phyloP scores from a whole-genome alignment of 2,888 invertebrate genomes.

The Scrobipalpa atriplicella region DNA sequence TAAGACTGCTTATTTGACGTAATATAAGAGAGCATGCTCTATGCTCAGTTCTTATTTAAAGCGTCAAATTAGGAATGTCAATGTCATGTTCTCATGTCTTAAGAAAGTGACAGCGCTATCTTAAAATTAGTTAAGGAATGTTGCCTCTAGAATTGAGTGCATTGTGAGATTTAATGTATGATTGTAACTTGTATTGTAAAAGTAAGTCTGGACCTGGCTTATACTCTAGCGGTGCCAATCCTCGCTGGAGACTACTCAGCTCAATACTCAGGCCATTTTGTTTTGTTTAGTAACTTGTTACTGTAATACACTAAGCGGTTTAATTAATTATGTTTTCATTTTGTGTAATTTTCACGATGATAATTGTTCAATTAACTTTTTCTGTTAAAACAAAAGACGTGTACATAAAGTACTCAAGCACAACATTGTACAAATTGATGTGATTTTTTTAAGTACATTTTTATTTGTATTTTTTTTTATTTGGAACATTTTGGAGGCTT shows the following conservation, averaged over 20 bases:
- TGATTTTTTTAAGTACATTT: conserved; percentile 61
- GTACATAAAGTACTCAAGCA: conserved; percentile 32
- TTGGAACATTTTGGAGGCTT: conserved; percentile 79
- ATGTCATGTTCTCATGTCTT: no score
- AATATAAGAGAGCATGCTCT: no score
- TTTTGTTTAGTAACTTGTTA: conserved; percentile 15
- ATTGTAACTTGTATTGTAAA: neutral
- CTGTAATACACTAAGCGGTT: neutral
- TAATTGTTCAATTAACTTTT: neutral
- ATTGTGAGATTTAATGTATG: neutral
- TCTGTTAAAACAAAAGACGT: conserved; percentile 11
- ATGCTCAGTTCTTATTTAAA: no score
- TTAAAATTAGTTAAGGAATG: no score
- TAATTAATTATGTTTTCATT: conserved; percentile 11
- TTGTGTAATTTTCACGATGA: neutral
- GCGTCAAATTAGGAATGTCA: no score
- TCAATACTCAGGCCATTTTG: conserved; percentile 17
- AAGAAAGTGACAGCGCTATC: no score
- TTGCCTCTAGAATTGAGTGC: no score
- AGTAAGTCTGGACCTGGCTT: neutral
- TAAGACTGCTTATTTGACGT: no score
- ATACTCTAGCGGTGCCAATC: neutral
- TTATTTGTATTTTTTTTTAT: conserved; percentile 59
- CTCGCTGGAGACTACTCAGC: neutral
- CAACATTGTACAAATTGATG: conserved; percentile 63